Percentiles rank a stretch among this genome's conserved stretches.
These are phyloP conservation scores for Folsomia manolachei DNA, from an alignment of 2,888 invertebrate species.

Conservation along the genomic window DNA sequence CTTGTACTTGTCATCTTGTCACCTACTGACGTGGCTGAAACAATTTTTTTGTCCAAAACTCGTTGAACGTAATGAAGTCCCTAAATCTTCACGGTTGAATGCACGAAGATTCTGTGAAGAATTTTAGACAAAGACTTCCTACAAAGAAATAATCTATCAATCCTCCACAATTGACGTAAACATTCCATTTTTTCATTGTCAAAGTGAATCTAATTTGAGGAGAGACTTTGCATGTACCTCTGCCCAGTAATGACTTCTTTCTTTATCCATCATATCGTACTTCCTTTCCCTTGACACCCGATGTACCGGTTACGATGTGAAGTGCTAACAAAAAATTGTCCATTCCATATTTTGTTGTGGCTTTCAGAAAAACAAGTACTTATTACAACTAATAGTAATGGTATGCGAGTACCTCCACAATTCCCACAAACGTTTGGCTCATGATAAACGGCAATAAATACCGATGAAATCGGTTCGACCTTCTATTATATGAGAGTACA, in stretches of 20 bases:
- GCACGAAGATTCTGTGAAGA: background rate
- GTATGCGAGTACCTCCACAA: background rate
- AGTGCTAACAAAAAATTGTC: conserved; percentile 10
- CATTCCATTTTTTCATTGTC: conserved; percentile 16
- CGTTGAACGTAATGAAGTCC: background rate
- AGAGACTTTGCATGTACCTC: background rate
- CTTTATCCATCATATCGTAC: conserved; percentile 37
- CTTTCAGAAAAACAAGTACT: conserved; percentile 8
- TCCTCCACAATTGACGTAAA: background rate
- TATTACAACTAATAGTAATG: background rate
- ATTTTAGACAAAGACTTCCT: conserved; percentile 14
- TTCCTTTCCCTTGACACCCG: conserved; percentile 49
- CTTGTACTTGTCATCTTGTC: background rate
- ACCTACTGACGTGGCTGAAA: background rate
- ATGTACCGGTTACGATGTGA: conserved; percentile 47
- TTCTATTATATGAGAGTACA: background rate
- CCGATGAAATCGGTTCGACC: conserved; percentile 19
- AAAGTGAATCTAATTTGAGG: conserved; percentile 16
- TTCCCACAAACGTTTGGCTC: too few species aligned
- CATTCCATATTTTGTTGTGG: background rate
- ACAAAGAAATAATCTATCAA: background rate
- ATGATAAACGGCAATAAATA: background rate
- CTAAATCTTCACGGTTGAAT: conserved; percentile 12
- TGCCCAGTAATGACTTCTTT: conserved; percentile 15
- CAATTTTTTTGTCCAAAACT: background rate